phyloP scores from a whole-genome alignment of 2,797 vertebrate species.

The Buphagus erythrorhynchus region DNA sequence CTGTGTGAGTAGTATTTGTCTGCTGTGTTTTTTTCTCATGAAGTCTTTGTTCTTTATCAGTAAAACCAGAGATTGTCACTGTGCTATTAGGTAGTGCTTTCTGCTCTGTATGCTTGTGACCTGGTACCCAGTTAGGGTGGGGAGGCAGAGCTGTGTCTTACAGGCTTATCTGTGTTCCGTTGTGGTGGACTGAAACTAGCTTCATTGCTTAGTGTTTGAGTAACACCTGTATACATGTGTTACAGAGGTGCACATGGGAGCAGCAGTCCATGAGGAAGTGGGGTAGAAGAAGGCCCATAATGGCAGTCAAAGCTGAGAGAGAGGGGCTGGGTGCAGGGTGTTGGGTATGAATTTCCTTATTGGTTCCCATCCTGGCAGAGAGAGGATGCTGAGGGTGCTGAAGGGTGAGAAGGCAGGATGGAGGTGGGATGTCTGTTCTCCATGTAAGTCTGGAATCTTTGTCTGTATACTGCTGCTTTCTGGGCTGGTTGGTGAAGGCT shows the following conservation, averaged over 20 bases:
- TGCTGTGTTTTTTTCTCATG: not conserved
- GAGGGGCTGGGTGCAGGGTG: not conserved
- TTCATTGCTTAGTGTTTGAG: not conserved
- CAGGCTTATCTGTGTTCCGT: not conserved
- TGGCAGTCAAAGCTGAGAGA: not conserved
- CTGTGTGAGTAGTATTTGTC: not conserved
- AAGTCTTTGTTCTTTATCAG: not conserved
- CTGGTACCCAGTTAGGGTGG: accelerated
- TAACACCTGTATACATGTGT: accelerated
- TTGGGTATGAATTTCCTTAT: not conserved
- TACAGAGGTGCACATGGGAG: not conserved
- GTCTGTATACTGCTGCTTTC: not conserved
- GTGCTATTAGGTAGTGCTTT: not conserved
- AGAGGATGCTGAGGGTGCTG: not conserved
- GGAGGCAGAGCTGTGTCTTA: not conserved
- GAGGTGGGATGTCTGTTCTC: accelerated
- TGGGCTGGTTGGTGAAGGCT: not conserved
- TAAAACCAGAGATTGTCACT: not conserved
- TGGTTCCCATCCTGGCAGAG: not conserved
- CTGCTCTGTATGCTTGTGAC: not conserved
- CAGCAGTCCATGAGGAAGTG: not conserved
- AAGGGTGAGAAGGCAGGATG: not conserved
- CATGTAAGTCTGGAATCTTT: not conserved
- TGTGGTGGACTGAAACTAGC: not conserved
- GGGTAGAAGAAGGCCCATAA: not conserved